These are phyloP conservation scores for Silurus asotus DNA, from an alignment of 2,113 vertebrate species.

Conservation along the genomic window DNA sequence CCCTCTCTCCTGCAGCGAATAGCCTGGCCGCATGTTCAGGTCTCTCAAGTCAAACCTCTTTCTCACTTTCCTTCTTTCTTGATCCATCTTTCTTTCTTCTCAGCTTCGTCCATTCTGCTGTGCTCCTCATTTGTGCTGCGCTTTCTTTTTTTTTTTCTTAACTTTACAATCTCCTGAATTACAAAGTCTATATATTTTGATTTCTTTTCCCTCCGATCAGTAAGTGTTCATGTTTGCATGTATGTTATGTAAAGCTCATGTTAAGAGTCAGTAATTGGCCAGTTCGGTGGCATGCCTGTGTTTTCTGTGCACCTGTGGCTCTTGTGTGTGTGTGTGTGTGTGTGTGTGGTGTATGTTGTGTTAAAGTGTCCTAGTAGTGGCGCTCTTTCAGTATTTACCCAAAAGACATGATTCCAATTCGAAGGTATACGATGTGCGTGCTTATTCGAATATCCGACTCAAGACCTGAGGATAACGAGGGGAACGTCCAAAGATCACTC, in stretches of 20 bases:
- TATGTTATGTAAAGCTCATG: too few species aligned
- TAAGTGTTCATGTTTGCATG: conserved; percentile 28
- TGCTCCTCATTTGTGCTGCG: conserved; percentile 31
- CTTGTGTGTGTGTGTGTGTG: conserved; percentile 47
- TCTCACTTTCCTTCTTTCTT: background rate
- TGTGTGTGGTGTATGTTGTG: conserved; percentile 46
- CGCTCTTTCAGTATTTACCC: background rate
- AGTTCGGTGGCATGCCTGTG: conserved; percentile 57
- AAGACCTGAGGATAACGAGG: too few species aligned
- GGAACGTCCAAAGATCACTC: background rate
- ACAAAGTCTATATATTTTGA: background rate
- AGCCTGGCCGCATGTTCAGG: conserved; percentile 33
- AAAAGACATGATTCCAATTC: background rate
- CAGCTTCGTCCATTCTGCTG: conserved; percentile 24
- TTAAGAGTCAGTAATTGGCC: background rate
- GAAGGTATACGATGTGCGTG: background rate
- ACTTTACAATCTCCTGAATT: conserved; percentile 10
- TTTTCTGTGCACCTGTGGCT: conserved; percentile 66
- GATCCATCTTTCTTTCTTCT: background rate
- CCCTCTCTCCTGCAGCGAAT: conserved; percentile 15
- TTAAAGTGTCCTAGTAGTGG: conserved; percentile 27
- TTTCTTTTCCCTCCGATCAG: background rate
- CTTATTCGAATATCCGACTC: background rate
- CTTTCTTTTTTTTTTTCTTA: background rate
- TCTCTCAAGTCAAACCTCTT: background rate